Conservation (phyloP, 2,797 vertebrate genomes). For the Lutjanus campechanus region DNA sequence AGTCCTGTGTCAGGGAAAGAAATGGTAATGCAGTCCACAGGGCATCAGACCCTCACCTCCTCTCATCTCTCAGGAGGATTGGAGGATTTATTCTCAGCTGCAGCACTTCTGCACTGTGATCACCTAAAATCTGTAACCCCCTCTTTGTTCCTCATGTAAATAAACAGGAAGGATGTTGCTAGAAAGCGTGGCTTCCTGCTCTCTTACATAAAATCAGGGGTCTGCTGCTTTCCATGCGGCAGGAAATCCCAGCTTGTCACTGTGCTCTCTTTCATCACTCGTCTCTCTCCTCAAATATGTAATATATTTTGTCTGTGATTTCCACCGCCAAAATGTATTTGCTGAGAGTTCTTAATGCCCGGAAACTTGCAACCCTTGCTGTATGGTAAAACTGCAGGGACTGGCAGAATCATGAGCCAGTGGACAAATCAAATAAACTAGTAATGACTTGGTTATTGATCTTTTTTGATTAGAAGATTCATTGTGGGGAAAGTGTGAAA, state of each 20-base stretch:
- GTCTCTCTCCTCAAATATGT: constrained; percentile 9
- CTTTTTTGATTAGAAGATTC: constrained; percentile 38
- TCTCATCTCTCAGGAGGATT: constrained; percentile 50
- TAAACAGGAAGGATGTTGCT: constrained; percentile 41
- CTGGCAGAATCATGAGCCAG: constrained; percentile 30
- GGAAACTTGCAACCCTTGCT: constrained; percentile 36
- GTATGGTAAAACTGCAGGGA: constrained; percentile 35
- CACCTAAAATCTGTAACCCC: constrained; percentile 61
- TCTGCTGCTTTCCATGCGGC: constrained; percentile 35
- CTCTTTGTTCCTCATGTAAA: constrained; percentile 66
- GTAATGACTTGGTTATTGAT: constrained; percentile 49
- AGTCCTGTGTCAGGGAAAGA: constrained; percentile 31
- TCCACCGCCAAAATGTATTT: constrained; percentile 21
- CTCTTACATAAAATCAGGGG: constrained; percentile 28
- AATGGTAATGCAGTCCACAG: constrained; percentile 56
- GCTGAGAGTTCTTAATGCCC: constrained; percentile 6
- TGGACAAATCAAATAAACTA: constrained; percentile 41
- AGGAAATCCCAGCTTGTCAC: constrained; percentile 49
- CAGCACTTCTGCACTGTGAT: constrained; percentile 56
- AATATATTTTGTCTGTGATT: constrained; percentile 6
- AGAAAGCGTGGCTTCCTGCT: constrained; percentile 9
- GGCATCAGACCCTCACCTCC: constrained; percentile 55
- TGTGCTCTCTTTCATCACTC: constrained; percentile 28
- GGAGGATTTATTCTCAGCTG: constrained; percentile 60
- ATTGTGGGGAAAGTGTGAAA: constrained; percentile 32